phyloP scores from a whole-genome alignment of 2,888 invertebrate genomes.

The Meliscaeva auricollis region DNA sequence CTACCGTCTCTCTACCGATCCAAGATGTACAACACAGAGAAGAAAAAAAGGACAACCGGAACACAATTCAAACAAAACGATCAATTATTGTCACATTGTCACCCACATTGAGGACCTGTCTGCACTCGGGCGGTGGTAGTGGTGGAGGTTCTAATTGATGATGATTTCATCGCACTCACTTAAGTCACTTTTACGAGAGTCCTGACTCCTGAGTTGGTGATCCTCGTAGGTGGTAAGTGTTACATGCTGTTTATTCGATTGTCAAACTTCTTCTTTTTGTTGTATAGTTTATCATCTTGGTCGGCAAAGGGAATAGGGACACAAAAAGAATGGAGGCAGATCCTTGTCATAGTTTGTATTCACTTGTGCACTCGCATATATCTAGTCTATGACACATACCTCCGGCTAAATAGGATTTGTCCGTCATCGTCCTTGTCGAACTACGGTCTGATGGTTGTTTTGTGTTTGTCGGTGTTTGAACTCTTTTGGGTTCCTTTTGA shows the following conservation, averaged over 20 bases:
- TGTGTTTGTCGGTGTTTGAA: slow-evolving; percentile 68
- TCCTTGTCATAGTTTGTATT: slow-evolving; percentile 66
- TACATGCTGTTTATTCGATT: slow-evolving; percentile 72
- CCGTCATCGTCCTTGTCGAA: slow-evolving; percentile 29
- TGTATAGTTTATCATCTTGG: background rate
- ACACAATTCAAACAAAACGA: slow-evolving; percentile 77
- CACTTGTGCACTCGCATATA: slow-evolving; percentile 40
- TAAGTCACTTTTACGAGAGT: slow-evolving; percentile 56
- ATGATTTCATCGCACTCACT: slow-evolving; percentile 76
- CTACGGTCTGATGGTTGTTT: background rate
- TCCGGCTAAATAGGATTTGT: slow-evolving; percentile 50
- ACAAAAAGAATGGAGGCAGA: slow-evolving; percentile 40
- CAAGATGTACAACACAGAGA: slow-evolving; percentile 35
- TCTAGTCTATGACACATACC: slow-evolving; percentile 41
- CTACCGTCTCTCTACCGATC: slow-evolving; percentile 48
- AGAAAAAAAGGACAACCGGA: slow-evolving; percentile 66
- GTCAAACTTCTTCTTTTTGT: slow-evolving; percentile 40
- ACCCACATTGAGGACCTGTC: slow-evolving; percentile 78
- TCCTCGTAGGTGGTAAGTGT: slow-evolving; percentile 73
- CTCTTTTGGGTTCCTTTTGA: slow-evolving; percentile 46
- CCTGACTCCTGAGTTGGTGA: slow-evolving; percentile 30
- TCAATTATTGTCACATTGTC: slow-evolving; percentile 78
- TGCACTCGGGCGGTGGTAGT: slow-evolving; percentile 77
- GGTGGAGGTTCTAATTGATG: slow-evolving; percentile 77
- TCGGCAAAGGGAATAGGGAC: slow-evolving; percentile 11